phyloP scores from a whole-genome alignment of 2,888 invertebrate species.

The Ichneumoninae sp. region DNA sequence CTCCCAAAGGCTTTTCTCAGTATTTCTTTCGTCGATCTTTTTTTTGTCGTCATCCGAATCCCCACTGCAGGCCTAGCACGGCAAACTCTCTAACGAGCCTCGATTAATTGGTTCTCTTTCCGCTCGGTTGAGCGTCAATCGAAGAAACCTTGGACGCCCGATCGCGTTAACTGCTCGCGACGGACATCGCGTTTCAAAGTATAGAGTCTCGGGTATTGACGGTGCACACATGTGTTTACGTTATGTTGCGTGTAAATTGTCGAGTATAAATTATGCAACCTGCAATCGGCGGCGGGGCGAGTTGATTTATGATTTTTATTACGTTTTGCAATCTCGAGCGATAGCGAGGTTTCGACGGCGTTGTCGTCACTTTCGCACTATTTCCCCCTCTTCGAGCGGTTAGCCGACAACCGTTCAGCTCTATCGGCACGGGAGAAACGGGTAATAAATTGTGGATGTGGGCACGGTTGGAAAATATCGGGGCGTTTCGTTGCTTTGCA shows the following conservation, averaged over 20 bases:
- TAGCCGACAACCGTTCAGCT: constrained; percentile 16
- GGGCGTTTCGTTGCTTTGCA: background rate
- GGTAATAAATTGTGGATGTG: background rate
- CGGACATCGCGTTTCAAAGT: constrained; percentile 30
- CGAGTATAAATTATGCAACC: constrained; percentile 51
- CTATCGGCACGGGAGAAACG: constrained; percentile 15
- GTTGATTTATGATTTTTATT: constrained; percentile 56
- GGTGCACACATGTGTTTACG: background rate
- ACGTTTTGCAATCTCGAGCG: constrained; percentile 43
- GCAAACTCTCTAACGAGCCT: constrained; percentile 41
- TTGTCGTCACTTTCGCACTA: constrained; percentile 34
- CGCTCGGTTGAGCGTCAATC: constrained; percentile 50
- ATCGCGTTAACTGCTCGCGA: constrained; percentile 41
- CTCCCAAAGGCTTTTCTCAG: constrained; percentile 19
- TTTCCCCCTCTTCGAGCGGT: constrained; percentile 22
- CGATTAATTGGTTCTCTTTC: constrained; percentile 54
- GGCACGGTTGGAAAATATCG: background rate
- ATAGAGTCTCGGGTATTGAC: background rate
- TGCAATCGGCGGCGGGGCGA: constrained; percentile 32
- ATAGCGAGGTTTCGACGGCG: constrained; percentile 28
- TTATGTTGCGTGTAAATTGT: background rate
- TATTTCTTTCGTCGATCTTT: background rate
- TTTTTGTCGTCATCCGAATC: constrained; percentile 13
- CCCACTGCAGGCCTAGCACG: background rate
- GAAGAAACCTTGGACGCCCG: constrained; percentile 39